These are phyloP conservation scores for Procavia capensis DNA, from an alignment of 2,113 vertebrate species.

Conservation along the genomic window DNA sequence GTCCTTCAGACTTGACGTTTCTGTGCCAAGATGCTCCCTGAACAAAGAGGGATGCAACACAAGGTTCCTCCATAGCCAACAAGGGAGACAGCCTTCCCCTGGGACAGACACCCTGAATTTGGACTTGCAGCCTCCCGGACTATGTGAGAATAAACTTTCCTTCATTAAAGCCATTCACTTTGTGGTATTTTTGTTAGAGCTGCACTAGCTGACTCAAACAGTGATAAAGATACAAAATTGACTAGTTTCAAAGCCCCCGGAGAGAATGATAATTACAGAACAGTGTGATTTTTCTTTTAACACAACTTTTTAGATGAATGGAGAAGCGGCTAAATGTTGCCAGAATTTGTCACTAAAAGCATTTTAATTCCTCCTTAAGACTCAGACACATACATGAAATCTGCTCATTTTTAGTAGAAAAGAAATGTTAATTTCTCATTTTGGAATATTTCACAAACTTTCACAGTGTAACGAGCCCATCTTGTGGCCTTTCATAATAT, in stretches of 20 bases:
- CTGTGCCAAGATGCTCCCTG: too few relatives aligned
- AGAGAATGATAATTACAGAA: constrained; percentile 39
- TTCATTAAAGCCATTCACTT: too few relatives aligned
- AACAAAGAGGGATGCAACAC: too few relatives aligned
- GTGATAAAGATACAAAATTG: constrained; percentile 51
- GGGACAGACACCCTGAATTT: too few relatives aligned
- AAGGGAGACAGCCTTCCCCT: too few relatives aligned
- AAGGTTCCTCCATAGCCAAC: too few relatives aligned
- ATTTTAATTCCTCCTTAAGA: constrained; percentile 58
- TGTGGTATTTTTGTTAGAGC: too few relatives aligned
- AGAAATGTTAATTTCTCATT: constrained; percentile 1
- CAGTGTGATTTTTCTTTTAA: constrained; percentile 27
- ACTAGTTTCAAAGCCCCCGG: constrained; percentile 46
- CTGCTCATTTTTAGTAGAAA: background rate
- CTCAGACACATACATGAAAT: constrained; percentile 10
- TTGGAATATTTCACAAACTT: constrained; percentile 31
- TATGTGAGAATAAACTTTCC: too few relatives aligned
- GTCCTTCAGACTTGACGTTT: too few relatives aligned
- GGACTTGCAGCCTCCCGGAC: too few relatives aligned
- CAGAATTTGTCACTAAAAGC: constrained; percentile 33
- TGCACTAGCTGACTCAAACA: too few relatives aligned
- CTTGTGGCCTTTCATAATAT: constrained; percentile 80
- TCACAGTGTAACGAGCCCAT: constrained; percentile 76
- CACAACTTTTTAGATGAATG: constrained; percentile 40
- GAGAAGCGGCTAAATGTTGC: constrained; percentile 38